phyloP scores from a whole-genome alignment of 2,888 invertebrate species.

The Caenorhabditis sulstoni region DNA sequence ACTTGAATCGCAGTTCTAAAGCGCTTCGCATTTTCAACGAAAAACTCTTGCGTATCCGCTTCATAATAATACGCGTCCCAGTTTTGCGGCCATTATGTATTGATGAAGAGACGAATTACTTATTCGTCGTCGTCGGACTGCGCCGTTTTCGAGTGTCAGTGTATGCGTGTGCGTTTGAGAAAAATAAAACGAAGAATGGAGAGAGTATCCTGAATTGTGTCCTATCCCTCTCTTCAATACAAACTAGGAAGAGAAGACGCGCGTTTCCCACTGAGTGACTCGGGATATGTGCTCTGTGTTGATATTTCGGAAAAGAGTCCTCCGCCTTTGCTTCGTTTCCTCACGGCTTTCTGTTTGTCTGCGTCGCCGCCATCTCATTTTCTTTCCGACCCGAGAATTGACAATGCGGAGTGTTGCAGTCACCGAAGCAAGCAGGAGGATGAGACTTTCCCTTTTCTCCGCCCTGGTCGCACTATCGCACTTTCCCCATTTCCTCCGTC shows the following conservation, averaged over 20 bases:
- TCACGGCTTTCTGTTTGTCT: background rate
- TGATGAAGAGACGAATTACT: slow-evolving; percentile 15
- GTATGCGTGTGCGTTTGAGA: background rate
- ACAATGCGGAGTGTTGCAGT: slow-evolving; percentile 20
- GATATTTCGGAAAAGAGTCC: background rate
- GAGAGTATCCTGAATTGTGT: slow-evolving; percentile 6
- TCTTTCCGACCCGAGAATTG: slow-evolving; percentile 5
- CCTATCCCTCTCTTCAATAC: background rate
- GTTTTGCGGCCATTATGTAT: slow-evolving; percentile 14
- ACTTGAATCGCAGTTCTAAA: too few relatives aligned
- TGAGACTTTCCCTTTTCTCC: background rate
- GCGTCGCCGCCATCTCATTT: slow-evolving; percentile 1
- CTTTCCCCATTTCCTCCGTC: background rate
- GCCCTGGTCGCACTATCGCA: slow-evolving; percentile 12
- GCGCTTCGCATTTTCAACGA: background rate
- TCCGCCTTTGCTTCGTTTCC: background rate
- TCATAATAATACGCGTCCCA: slow-evolving; percentile 9
- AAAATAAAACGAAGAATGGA: background rate
- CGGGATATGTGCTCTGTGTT: background rate
- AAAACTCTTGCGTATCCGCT: background rate
- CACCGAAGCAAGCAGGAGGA: slow-evolving; percentile 1
- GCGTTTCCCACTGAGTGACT: background rate
- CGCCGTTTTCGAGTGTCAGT: slow-evolving; percentile 3
- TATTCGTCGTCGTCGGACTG: background rate
- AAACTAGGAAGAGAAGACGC: background rate